Base-by-base conservation (phyloP, 2,888 invertebrate species). In the Leucoma salicis region DNA sequence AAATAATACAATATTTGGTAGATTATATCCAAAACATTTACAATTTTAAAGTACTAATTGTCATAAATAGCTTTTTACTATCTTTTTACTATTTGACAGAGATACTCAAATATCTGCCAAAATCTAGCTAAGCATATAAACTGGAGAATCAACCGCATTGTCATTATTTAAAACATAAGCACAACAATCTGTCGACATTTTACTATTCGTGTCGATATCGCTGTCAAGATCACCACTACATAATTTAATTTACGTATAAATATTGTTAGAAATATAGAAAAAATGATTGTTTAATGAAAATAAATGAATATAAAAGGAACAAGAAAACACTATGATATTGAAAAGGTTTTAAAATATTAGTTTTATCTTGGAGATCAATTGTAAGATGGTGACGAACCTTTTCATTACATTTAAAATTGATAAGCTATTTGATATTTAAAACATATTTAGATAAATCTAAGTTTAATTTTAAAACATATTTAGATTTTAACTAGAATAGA, bases 311-410 rank as follows among this genome's bases (percentile, higher is more conserved):
- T 53, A 40, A 60, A 34, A 14, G 35, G 37, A 44, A 48, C 46
- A 58, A 70, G 64, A 63, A 70, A 21, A 21, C 16, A 72, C 57
- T 66, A 67, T 59, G 68, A 75, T 63, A 63, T 36, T 53, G 64
- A 67, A 69, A 71, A 72, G 66, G 64, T 69, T 63, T 46, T 10
- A 33, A 44, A 59, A 44, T 41, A 35, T 33, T 43, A 56, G 43
- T 42, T 41, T 46, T 54, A 48, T 50, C 41, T 48, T 33, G 66
- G 73, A 72, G 69, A 75, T 76, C 70, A 69, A 49, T 40, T 42
- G 36, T 1, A 42, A 42, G 47, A 53, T 54, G 37, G 45, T 7
- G 28, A 15, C 31, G 4, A 57, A 70, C 64, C 65, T 67, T 67
- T 69, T 68, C 63, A 39, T 47, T 53, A 70, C 61, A 44, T 46